Evolutionary conservation across 2,888 invertebrate genomes (phyloP), one percentile per base, ranked within the genome.

Genomic region (Himalopsyche tibetana): DNA sequence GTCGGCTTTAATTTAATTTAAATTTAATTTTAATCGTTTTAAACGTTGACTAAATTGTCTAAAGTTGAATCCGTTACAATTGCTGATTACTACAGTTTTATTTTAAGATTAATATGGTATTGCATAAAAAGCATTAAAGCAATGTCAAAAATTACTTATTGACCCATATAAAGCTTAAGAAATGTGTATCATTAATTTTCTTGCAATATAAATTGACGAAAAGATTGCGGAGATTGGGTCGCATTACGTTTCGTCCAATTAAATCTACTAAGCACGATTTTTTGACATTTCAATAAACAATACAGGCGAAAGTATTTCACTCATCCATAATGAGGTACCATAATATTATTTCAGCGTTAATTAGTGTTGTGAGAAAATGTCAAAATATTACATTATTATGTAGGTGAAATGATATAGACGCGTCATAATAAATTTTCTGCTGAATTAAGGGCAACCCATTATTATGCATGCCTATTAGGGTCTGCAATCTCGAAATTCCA

Each of bases 251-350:
- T 15, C 38, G 74, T 74, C 74, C 74, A 74, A 74, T 74, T 74
- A 74, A 74, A 36, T 28, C 5, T 36, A 38, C 74, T 74, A 74
- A 74, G 74, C 36, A 38, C 15, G 74, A 8, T 69, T 69, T 63
- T 74, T 74, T 36, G 74, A 36, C 74, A 74, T 74, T 74, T 74
- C 74, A 74, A 74, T 74, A 74, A 74, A 74, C 74, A 74, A 74
- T 36, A 74, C 38, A 74, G 36, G 15, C 36, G 74, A 74, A 74
- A 74, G 74, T 74, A 38, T 74, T 38, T 74, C 74, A 74, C 36
- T 74, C 74, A 36, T 38, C 38, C 74, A 36, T 74, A 74, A 74
- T 74, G 74, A 4, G 38, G 74, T 38, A 36, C 15, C 69, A 38
- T 36, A 74, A 36, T 74, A 38, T 51, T 15, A 51, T 74, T 15